Evolutionary conservation across 2,888 invertebrate species (phyloP), one percentile per base, ranked within the genome.

Genomic region (Scaptomyza flava): DNA sequence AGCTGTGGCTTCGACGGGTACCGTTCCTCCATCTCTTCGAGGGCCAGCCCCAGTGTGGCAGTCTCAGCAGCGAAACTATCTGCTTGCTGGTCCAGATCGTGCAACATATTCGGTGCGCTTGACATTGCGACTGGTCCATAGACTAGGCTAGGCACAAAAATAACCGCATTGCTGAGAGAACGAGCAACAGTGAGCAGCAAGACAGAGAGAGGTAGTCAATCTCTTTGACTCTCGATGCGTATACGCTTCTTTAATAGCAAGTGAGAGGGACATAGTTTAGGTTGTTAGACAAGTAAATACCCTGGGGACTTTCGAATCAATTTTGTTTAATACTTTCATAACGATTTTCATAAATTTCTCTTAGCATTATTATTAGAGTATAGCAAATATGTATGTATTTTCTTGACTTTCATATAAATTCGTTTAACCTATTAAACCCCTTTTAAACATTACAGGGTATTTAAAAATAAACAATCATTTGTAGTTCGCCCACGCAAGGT

Each of bases 61-160:
- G 64, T 64, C 7, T 30, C 54, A 5, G 64, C 34, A 11, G 64
- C 63, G 27, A 34, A 41, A 42, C 47, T 54, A 20, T 88, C 89
- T 38, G 71, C 14, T 72, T 38, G 86, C 77, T 12, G 79, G 79
- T 85, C 80, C 54, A 89, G 64, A 61, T 82, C 70, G 51, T 88
- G 87, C 58, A 88, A 79, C 85, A 90, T 79, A 67, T 84, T 71
- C 69, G 66, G 52, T 51, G 70, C 81, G 43, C 63, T 72, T 67
- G 77, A 70, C 86, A 87, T 89, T 66, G 72, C 68, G 67, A 83
- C 86, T 82, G 80, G 33, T 53, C 38, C 43, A n/a, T 48, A 23
- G 20, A 38, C 17, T 33, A 41, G 17, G 27, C 50, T 14, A 38
- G 12, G 43, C n/a, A 17, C 51, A 38, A 11, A 33, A 38, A 27